Percentiles rank a stretch among this genome's conserved stretches.
phyloP scores from a whole-genome alignment of 2,797 vertebrate genomes.

The Crax fasciolata region DNA sequence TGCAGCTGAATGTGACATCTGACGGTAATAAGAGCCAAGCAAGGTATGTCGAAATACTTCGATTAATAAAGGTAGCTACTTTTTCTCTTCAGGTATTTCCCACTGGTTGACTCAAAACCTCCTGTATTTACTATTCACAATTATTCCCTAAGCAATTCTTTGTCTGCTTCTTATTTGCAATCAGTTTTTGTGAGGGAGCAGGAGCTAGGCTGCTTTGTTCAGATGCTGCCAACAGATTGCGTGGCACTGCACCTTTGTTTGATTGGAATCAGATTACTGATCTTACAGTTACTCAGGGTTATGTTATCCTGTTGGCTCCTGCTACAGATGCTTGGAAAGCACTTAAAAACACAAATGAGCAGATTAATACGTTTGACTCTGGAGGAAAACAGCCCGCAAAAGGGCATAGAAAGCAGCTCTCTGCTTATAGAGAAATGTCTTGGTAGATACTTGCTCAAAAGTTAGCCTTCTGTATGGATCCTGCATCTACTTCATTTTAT shows the following conservation, averaged over 20 bases:
- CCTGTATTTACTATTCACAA: neutral
- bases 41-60: conserved; percentile 23
- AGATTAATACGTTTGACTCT: neutral
- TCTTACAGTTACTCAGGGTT: neutral
- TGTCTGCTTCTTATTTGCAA: neutral
- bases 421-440: neutral
- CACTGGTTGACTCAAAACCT: conserved; percentile 11
- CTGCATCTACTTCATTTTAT: neutral
- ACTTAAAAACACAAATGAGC: neutral
- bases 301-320: neutral
- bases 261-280: neutral
- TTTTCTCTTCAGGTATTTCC: neutral
- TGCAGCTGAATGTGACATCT: neutral
- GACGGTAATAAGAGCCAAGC: conserved; percentile 28
- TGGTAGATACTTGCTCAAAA: neutral
- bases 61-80: neutral
- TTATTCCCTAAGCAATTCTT: neutral
- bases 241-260: neutral
- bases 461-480: neutral
- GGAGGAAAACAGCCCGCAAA: neutral
- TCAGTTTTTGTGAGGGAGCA: neutral
- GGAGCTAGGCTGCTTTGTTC: neutral
- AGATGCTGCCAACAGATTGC: neutral
- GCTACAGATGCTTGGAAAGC: neutral
- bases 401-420: neutral